phyloP scores from a whole-genome alignment of 2,113 vertebrate genomes.

The crab-eating macaque (Macaca fascicularis) region T2T-MFA8v1.1 NC_088390.1:5756001-5756500 shows the following conservation, averaged over 20 bases:
- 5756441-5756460: fast-evolving
- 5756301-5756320: not conserved
- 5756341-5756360: not conserved
- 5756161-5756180: not conserved
- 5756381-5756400: not conserved
- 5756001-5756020: not conserved
- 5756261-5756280: not conserved
- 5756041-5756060: not conserved
- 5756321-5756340: not conserved
- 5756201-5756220: no score
- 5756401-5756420: not conserved
- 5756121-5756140: not conserved
- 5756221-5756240: not conserved
- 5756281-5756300: not conserved
- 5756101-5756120: not conserved
- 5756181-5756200: not conserved
- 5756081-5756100: not conserved
- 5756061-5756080: not conserved
- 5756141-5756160: not conserved
- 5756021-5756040: not conserved
- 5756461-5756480: not conserved
- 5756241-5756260: not conserved
- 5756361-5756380: no score
- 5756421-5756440: not conserved
- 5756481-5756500: not conserved